phyloP scores from a whole-genome alignment of 2,888 invertebrate species.

The Tetropium fuscum region DNA sequence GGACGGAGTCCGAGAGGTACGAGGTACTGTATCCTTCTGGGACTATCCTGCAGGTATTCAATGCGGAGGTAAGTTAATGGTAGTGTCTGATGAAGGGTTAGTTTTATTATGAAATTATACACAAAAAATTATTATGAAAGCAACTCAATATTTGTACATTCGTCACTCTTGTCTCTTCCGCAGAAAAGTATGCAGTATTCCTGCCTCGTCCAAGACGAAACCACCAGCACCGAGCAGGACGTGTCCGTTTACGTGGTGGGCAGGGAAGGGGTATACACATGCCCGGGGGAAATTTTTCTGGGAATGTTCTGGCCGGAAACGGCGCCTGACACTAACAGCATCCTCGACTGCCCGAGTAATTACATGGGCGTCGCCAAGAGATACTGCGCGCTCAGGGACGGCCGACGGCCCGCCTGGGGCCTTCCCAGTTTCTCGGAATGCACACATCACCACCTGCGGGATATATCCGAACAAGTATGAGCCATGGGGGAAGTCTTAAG shows the following conservation, averaged over 20 bases:
- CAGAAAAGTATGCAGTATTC: slow-evolving; percentile 78
- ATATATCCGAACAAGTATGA: slow-evolving; percentile 43
- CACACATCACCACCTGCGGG: slow-evolving; percentile 56
- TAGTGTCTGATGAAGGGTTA: no score
- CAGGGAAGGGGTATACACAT: slow-evolving; percentile 71
- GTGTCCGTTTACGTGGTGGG: slow-evolving; percentile 77
- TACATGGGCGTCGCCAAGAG: slow-evolving; percentile 68
- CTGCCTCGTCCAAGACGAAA: slow-evolving; percentile 73
- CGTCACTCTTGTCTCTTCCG: background rate
- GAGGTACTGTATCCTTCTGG: slow-evolving; percentile 88
- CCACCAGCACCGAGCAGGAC: slow-evolving; percentile 69
- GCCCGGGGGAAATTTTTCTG: slow-evolving; percentile 69
- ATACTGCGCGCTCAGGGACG: slow-evolving; percentile 72
- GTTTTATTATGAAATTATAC: no score
- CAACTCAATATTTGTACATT: background rate
- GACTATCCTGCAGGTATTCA: slow-evolving; percentile 82
- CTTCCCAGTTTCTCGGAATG: slow-evolving; percentile 83
- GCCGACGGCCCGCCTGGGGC: slow-evolving; percentile 79
- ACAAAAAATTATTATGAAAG: no score
- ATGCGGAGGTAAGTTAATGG: slow-evolving; percentile 73
- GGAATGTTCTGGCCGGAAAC: slow-evolving; percentile 76
- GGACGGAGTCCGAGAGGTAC: slow-evolving; percentile 83
- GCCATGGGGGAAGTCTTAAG: background rate
- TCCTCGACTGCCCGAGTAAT: slow-evolving; percentile 73
- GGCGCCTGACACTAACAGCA: slow-evolving; percentile 78